A percentile compares a stretch with the other conserved stretches of the same genome.
Evolutionary conservation across 2,888 invertebrate genomes (phyloP).

Genomic region (Heliconius ethilla): DNA sequence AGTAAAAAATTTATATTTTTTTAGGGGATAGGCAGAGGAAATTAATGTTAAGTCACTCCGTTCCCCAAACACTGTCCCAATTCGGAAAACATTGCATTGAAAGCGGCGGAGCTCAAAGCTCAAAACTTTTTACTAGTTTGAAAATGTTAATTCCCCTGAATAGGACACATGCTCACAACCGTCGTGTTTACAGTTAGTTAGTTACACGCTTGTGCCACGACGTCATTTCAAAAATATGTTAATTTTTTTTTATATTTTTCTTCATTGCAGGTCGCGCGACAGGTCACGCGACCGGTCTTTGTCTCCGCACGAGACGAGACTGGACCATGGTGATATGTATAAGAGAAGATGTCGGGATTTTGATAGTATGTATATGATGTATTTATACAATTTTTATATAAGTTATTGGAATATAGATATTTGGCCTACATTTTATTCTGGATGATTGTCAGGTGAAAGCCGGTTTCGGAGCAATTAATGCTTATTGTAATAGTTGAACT

Average conservation of each 20-base stretch:
- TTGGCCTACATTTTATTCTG: not conserved
- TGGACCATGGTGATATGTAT: conserved; percentile 65
- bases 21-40: not conserved
- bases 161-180: too few species aligned
- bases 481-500: too few species aligned
- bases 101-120: too few species aligned
- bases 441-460: not conserved
- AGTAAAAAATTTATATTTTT: not conserved
- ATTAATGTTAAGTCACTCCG: too few species aligned
- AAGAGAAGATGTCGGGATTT: conserved; percentile 93
- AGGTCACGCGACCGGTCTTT: conserved; percentile 67
- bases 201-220: too few species aligned
- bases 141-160: too few species aligned
- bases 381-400: not conserved
- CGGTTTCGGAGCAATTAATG: too few species aligned
- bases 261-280: conserved; percentile 59
- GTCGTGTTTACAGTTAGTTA: too few species aligned
- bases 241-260: not conserved
- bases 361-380: conserved; percentile 83
- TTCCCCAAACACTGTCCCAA: too few species aligned
- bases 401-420: not conserved
- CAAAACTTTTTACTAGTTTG: too few species aligned
- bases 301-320: conserved; percentile 62
- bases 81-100: too few species aligned
- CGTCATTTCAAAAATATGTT: not conserved